A percentile compares a stretch with the other conserved stretches of the same genome.
These are phyloP conservation scores for Nymphalis polychloros DNA, from an alignment of 2,888 invertebrate genomes.

Conservation along the genomic window DNA sequence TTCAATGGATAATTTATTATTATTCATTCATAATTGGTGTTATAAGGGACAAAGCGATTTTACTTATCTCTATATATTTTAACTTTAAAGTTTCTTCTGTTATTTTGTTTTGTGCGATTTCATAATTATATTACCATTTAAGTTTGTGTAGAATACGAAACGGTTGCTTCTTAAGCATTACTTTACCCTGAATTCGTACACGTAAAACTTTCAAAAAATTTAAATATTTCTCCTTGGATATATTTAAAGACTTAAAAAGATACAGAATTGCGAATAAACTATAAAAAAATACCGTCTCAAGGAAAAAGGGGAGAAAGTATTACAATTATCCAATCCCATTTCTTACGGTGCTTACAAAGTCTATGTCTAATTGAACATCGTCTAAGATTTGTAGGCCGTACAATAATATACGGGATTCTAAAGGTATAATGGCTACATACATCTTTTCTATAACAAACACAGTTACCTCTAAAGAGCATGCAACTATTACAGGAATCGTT, in stretches of 20 bases:
- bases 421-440: conserved; percentile 62
- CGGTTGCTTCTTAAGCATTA: conserved; percentile 45
- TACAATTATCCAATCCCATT: conserved; percentile 23
- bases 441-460: conserved; percentile 66
- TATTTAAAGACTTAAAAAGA: conserved; percentile 34
- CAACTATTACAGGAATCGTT: conserved; percentile 54
- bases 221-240: conserved; percentile 10
- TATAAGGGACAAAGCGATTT: conserved; percentile 57
- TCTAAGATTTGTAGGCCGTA: conserved; percentile 57
- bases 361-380: conserved; percentile 42
- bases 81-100: conserved; percentile 42
- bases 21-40: conserved; percentile 62
- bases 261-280: conserved; percentile 30
- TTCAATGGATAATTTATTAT: conserved; percentile 52
- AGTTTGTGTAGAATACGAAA: conserved; percentile 40
- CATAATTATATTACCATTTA: conserved; percentile 27
- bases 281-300: conserved; percentile 13
- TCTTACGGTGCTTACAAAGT: conserved; percentile 40
- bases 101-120: conserved; percentile 50
- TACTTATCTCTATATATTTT: conserved; percentile 47
- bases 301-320: conserved; percentile 14
- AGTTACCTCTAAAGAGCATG: conserved; percentile 68
- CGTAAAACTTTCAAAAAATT: conserved; percentile 66
- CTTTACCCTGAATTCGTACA: conserved; percentile 66
- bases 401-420: conserved; percentile 54